Percentiles rank a stretch among this genome's conserved stretches.
Conservation (phyloP, 1,140 invertebrate genomes). For the Lerema accius region DNA sequence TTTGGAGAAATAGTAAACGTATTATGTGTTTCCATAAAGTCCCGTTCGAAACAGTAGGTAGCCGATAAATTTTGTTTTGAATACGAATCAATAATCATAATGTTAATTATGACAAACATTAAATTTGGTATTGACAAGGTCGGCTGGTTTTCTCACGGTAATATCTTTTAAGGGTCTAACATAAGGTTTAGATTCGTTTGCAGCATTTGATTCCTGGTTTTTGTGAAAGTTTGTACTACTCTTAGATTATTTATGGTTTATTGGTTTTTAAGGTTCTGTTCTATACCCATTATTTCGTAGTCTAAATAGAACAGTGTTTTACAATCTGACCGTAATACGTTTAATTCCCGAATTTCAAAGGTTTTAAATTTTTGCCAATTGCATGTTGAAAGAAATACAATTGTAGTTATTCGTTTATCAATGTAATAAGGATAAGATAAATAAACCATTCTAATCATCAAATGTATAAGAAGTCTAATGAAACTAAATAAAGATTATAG, state of each 20-base stretch:
- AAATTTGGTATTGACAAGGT: constrained; percentile 7
- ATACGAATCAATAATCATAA: constrained; percentile 10
- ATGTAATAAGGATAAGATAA: too few species aligned
- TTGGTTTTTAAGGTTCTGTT: too few species aligned
- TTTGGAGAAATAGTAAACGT: constrained; percentile 6
- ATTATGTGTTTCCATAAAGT: constrained; percentile 11
- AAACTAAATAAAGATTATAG: too few species aligned
- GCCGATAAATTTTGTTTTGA: constrained; percentile 6
- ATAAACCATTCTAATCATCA: too few species aligned
- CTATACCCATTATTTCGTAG: too few species aligned
- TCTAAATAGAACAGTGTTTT: too few species aligned
- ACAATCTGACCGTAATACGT: too few species aligned
- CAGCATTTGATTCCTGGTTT: background rate
- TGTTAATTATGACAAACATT: constrained; percentile 4
- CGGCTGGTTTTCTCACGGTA: background rate
- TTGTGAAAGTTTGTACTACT: background rate
- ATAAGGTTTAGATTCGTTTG: background rate
- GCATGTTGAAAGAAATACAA: too few species aligned
- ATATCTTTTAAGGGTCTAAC: background rate
- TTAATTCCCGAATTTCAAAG: too few species aligned
- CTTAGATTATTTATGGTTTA: background rate
- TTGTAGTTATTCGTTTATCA: too few species aligned
- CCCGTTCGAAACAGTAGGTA: constrained; percentile 22
- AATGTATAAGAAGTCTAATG: too few species aligned
- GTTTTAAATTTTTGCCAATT: too few species aligned